These are phyloP conservation scores for Ceratitis capitata DNA, from an alignment of 1,140 invertebrate genomes.

Conservation along the genomic window DNA sequence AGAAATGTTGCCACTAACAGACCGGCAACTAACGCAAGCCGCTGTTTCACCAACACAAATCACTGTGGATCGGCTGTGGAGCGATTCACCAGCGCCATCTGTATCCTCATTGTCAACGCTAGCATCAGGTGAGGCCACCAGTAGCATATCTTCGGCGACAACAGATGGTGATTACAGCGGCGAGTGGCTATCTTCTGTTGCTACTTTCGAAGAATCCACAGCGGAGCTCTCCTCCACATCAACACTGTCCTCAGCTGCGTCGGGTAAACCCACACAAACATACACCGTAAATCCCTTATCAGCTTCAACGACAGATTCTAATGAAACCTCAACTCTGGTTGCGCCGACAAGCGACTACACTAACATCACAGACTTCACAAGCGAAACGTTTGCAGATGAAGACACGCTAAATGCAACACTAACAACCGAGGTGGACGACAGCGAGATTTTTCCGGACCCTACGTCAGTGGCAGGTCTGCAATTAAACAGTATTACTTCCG, in stretches of 20 bases:
- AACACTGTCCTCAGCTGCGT: background rate
- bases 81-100: background rate
- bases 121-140: background rate
- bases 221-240: background rate
- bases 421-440: background rate
- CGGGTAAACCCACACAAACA: background rate
- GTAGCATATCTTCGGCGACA: background rate
- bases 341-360: conserved; percentile 51
- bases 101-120: background rate
- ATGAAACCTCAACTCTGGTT: conserved; percentile 51
- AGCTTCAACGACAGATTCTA: conserved; percentile 49
- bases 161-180: conserved; percentile 16
- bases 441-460: background rate
- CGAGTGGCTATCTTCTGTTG: conserved; percentile 29
- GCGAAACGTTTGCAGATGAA: background rate
- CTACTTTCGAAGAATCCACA: background rate
- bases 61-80: background rate
- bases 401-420: background rate
- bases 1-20: background rate
- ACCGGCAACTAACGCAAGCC: background rate
- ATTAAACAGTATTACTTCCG: conserved; percentile 28
- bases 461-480: background rate
- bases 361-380: conserved; percentile 30
- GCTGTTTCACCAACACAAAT: background rate
- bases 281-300: too few relatives aligned